Evolutionary conservation across 2,888 invertebrate genomes (phyloP), one percentile per base, ranked within the genome.

Genomic region (Nomada fabriciana): DNA sequence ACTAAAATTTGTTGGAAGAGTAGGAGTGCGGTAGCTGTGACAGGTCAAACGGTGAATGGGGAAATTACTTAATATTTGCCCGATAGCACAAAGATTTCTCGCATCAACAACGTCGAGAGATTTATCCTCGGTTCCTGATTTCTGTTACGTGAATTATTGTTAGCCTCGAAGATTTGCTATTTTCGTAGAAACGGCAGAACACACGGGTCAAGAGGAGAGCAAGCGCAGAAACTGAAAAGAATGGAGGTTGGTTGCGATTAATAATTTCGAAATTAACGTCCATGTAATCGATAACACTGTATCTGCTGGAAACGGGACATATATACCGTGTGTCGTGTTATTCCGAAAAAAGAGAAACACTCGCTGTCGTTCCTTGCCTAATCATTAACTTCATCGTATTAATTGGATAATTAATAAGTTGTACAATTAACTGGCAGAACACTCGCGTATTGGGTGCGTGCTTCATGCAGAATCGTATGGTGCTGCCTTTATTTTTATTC

Each of bases 21-120:
- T 89, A 91, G 89, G 89, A 91, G 90, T 90, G 89, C 83, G 84
- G 88, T 89, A 84, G 88, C 86, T 86, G 89, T 90, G 88, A 88
- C 88, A 89, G 89, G 88, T 88, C 88, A 89, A 88, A 90, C 89
- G 79, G 88, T 85, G 83, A 89, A 90, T 83, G 88, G 87, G 80
- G 89, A 91, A 86, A 89, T 91, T 89, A 91, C 90, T 89, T 91
- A 91, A 90, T 89, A 86, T 81, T 84, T 82, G 86, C 83, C 84
- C 88, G 84, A 76, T 68, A 76, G 68, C 65, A 57, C 36, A 74
- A 63, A 50, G 67, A 57, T 83, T 78, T 42, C 67, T 61, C 29
- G 64, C n/a, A 73, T 74, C 74, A 59, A 25, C 70, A 76, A 78
- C 74, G 50, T 47, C 42, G 47, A 18, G 59, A 43, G 36, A 72